Base-by-base conservation (phyloP, 2,113 vertebrate species). In the Phycodurus eques region DNA sequence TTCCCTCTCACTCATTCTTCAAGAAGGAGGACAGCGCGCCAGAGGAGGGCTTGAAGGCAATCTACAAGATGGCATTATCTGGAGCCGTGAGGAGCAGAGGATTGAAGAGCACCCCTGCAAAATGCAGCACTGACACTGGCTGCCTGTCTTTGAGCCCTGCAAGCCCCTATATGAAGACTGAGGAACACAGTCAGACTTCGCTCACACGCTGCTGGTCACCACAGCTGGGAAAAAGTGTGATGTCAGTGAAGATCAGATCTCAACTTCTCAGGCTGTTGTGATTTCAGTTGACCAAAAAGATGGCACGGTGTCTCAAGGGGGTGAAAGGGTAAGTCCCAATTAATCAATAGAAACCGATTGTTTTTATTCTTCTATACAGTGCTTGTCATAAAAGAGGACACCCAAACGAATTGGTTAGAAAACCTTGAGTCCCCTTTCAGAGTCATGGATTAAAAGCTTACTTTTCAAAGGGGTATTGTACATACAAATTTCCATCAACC, bases 61-160 rank as follows among this genome's bases (percentile, higher is more conserved):
- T 91, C 46, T 94, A 93, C 72, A 83, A 84, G 66, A 90, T 66
- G 79, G 94, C 93, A 4, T 62, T 94, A 68, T 84, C 74, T 5
- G 90, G 82, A 68, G 90, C 88, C 12, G 20, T 92, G 20, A 84
- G 87, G 17, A 67, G 86, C 39, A 42, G 47, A 80, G 82, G 0
- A 11, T 63, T 39, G 57, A 84, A 42, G 14, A 42, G 66, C 22
- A 60, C 44, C 61, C 10, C 69, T 5, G 44, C 44, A 9, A 14
- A 31, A 39, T 35, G 42, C 11, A 51, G 9, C 39, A 44, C 63
- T 7, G 17, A 51, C 9, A 72, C 22, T 8, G 1, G 60, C 12
- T 77, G 35, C 46, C 46, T 1, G 17, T 44, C 69, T 68, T 20
- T 22, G 2, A n/a, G 56, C 9, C 27, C 11, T 74, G 77, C 35